Conservation (phyloP, 2,113 vertebrate genomes). For the Amphilophus citrinellus region DNA sequence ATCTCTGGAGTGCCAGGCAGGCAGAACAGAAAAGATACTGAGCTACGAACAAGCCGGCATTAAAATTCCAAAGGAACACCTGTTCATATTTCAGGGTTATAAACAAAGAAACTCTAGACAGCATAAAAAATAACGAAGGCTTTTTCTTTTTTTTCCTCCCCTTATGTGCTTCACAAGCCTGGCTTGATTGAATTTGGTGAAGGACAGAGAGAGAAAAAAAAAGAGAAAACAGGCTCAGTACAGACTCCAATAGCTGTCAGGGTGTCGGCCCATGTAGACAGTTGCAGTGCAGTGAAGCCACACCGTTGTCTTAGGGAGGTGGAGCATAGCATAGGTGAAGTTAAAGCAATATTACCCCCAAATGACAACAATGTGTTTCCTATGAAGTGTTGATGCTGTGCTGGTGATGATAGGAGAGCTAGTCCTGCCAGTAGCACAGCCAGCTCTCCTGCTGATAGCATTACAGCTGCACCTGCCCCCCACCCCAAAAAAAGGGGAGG, state of each 20-base stretch:
- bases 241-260: constrained; percentile 29
- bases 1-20: constrained; percentile 20
- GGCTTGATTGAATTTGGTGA: constrained; percentile 33
- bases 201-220: constrained; percentile 14
- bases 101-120: constrained; percentile 41
- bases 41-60: constrained; percentile 30
- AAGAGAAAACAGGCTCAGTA: constrained; percentile 28
- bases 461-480: not conserved
- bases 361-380: not conserved
- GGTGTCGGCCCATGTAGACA: constrained; percentile 22
- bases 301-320: not conserved
- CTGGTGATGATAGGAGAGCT: not conserved
- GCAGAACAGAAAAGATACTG: constrained; percentile 34
- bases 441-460: not conserved
- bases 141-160: not conserved
- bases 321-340: not conserved
- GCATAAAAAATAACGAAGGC: constrained; percentile 34
- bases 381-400: not conserved
- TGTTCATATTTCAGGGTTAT: constrained; percentile 52
- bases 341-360: not conserved
- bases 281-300: not conserved
- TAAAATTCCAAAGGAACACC: constrained; percentile 51
- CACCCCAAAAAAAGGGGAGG: not conserved
- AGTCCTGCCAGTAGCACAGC: not conserved
- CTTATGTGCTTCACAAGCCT: not conserved